phyloP scores from a whole-genome alignment of 2,113 vertebrate genomes.

The Petroica traversi region DNA sequence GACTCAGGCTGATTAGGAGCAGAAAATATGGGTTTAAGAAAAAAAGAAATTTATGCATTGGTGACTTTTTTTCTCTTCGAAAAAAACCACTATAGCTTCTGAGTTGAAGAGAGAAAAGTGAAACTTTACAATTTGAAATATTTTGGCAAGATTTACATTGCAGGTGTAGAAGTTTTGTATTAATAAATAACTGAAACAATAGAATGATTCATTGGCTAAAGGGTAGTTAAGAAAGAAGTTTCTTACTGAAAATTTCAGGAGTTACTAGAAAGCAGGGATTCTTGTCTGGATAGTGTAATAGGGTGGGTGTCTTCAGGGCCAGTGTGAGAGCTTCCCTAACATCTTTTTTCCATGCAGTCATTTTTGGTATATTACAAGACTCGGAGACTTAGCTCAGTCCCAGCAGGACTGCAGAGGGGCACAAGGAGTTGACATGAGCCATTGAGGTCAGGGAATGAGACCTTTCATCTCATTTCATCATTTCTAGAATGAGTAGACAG shows the following conservation, averaged over 20 bases:
- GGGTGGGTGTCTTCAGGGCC: neutral
- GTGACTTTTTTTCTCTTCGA: constrained; percentile 21
- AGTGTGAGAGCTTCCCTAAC: neutral
- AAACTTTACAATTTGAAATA: constrained; percentile 19
- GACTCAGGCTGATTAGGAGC: constrained; percentile 63
- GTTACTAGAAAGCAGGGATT: neutral
- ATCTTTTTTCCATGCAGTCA: neutral
- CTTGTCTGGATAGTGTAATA: neutral
- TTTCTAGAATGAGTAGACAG: neutral
- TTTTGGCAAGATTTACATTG: constrained; percentile 34
- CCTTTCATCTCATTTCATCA: neutral
- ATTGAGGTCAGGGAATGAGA: neutral
- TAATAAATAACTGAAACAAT: neutral
- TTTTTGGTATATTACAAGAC: neutral
- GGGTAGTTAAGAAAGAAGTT: neutral
- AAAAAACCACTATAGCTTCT: constrained; percentile 33
- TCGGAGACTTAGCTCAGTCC: neutral
- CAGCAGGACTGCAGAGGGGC: neutral
- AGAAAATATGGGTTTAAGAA: constrained; percentile 38
- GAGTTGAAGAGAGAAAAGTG: constrained; percentile 29
- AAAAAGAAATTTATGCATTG: constrained; percentile 31
- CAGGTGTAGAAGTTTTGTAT: neutral
- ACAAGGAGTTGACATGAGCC: neutral
- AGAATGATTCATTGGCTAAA: neutral
- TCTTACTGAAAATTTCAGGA: neutral